A percentile compares a stretch with the other conserved stretches of the same genome.
Evolutionary conservation across 1,140 invertebrate genomes (phyloP).

Genomic region (Sinella curviseta): DNA sequence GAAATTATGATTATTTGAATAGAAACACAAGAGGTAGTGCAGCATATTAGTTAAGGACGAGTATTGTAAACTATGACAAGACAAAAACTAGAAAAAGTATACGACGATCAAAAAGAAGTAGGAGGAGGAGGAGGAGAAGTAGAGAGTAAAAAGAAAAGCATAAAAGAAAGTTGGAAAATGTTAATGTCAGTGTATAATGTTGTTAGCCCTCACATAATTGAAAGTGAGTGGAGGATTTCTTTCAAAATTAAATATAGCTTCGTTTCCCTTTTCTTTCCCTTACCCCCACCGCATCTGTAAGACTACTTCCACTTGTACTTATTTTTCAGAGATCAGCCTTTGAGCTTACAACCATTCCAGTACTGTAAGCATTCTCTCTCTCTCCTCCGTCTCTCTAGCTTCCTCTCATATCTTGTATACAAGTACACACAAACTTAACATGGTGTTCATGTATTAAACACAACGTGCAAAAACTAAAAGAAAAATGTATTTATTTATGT

Average conservation of each 20-base stretch:
- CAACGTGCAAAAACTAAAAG: too few species aligned
- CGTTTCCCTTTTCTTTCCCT: background rate
- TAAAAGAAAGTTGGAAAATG: slow-evolving; percentile 26
- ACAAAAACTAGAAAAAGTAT: background rate
- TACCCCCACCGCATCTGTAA: background rate
- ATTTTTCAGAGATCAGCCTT: slow-evolving; percentile 4
- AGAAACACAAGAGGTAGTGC: background rate
- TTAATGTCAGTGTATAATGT: slow-evolving; percentile 25
- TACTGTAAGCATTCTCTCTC: too few species aligned
- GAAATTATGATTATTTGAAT: background rate
- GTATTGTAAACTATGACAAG: background rate
- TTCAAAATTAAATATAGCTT: slow-evolving; percentile 24
- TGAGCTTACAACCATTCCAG: too few species aligned
- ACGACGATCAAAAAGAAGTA: too few species aligned
- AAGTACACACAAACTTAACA: too few species aligned
- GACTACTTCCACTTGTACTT: background rate
- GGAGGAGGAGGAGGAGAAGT: background rate
- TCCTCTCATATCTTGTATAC: too few species aligned
- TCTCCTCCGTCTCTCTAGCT: too few species aligned
- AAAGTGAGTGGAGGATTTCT: slow-evolving; percentile 25
- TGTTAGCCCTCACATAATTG: slow-evolving; percentile 27
- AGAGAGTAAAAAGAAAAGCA: slow-evolving; percentile 4
- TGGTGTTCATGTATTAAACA: too few species aligned
- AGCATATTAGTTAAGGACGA: too few species aligned
- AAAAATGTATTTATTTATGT: too few species aligned